Evolutionary conservation across 2,113 vertebrate species (phyloP), one percentile per base, ranked within the genome.

Genomic region (Drymodes brunneopygia): DNA sequence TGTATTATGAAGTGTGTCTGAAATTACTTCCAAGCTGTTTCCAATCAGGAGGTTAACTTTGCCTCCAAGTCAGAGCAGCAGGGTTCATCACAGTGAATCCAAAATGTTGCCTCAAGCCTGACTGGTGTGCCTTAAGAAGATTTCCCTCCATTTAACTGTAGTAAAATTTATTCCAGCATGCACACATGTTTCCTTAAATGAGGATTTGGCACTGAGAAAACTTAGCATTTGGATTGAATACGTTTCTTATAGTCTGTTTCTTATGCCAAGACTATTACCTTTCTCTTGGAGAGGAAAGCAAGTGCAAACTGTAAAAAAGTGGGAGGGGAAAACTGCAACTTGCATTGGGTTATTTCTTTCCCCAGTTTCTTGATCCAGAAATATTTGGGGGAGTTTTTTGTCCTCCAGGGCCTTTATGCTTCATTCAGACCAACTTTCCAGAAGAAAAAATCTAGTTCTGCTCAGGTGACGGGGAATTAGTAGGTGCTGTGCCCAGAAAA

Each of bases 1-100:
- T 53, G 12, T 35, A 58, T 47, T 48, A 80, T 67, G 38, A 89
- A 58, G 12, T 72, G 11, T 42, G 11, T 78, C 83, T 81, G 51
- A 81, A 91, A 86, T 62, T 15, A 64, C 47, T 89, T 91, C 47
- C 48, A 94, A 60, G 51, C 47, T 94, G n/a, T 82, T 96, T 95
- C 45, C 62, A 79, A 29, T 69, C 25, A 75, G 61, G 36, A 74
- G 33, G 42, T 33, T 65, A 87, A 79, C 5, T 60, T 67, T 57
- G 36, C 61, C n/a, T 69, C 42, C 57, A 51, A 75, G 48, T 44
- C 40, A 92, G 65, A 75, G 44, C 73, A 87, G 48, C 61, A 78
- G 36, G 31, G 11, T 53, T 75, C 57, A 57, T 60, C 69, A 28
- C 15, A 33, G 48, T 53, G 73, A 78, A 74, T 48, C 40, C 38